These are phyloP conservation scores for Gadopsis bispinosus DNA, from an alignment of 2,797 vertebrate genomes.

Conservation along the genomic window DNA sequence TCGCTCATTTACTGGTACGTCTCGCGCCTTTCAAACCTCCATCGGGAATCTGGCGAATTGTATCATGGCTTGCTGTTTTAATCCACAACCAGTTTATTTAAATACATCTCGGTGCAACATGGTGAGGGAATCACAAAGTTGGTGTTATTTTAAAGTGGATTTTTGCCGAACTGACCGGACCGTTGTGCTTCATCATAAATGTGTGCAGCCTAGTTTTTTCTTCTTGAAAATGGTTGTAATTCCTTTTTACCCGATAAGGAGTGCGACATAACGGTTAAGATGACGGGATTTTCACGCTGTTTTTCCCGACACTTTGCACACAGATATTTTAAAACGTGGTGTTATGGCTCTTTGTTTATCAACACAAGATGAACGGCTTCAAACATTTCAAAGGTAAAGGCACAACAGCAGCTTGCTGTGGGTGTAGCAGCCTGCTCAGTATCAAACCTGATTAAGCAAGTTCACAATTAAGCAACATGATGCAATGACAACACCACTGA, in stretches of 20 bases:
- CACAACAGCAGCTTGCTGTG: neutral
- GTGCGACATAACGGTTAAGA: neutral
- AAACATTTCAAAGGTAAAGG: neutral
- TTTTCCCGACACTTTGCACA: neutral
- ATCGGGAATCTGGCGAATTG: neutral
- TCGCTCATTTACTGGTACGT: conserved; percentile 93
- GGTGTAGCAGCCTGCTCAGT: neutral
- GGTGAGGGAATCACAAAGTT: neutral
- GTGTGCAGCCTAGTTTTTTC: neutral
- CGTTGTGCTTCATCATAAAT: too few relatives aligned
- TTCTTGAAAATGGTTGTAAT: neutral
- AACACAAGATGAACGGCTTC: neutral
- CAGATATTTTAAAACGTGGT: neutral
- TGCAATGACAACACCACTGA: neutral
- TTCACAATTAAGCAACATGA: neutral
- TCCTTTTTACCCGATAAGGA: neutral
- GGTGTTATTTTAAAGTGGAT: neutral
- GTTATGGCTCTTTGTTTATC: neutral
- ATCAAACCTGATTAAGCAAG: neutral
- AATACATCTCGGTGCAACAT: too few relatives aligned
- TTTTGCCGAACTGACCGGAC: neutral
- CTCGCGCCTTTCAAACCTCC: neutral
- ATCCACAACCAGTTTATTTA: neutral
- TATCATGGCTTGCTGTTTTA: neutral
- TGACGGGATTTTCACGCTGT: neutral